Evolutionary conservation across 2,113 vertebrate genomes (phyloP).

Genomic region (Pitta sordida): DNA sequence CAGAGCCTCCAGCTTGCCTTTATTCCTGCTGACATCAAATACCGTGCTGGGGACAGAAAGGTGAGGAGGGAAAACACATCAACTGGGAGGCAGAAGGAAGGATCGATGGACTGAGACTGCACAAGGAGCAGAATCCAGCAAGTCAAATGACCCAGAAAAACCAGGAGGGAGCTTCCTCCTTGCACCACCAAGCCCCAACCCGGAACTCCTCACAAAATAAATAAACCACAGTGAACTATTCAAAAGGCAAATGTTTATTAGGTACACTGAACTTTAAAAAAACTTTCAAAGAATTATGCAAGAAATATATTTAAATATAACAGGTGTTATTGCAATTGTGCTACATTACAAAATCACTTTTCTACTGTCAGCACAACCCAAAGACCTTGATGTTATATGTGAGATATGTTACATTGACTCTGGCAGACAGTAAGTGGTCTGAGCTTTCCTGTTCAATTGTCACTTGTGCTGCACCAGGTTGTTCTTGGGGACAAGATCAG

Average conservation of each 20-base stretch:
- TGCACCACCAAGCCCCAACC: not conserved
- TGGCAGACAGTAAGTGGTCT: slow-evolving; percentile 14
- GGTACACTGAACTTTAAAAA: slow-evolving; percentile 65
- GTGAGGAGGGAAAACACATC: not conserved
- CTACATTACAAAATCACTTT: slow-evolving; percentile 45
- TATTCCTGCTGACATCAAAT: not conserved
- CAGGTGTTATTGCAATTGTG: slow-evolving; percentile 44
- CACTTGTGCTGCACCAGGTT: slow-evolving; percentile 12
- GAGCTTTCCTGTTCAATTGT: not conserved
- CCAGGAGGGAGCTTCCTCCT: not conserved
- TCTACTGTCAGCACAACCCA: slow-evolving; percentile 24
- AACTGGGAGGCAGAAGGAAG: not conserved
- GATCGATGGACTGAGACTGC: not conserved
- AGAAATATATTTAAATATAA: slow-evolving; percentile 69
- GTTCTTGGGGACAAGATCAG: slow-evolving; percentile 22
- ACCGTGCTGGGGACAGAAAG: not conserved
- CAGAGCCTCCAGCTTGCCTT: not conserved
- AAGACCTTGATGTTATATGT: slow-evolving; percentile 7
- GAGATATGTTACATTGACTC: not conserved
- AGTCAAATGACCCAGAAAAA: not conserved
- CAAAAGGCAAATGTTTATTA: slow-evolving; percentile 72
- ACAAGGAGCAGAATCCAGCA: not conserved
- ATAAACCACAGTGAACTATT: slow-evolving; percentile 51
- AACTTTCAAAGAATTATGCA: slow-evolving; percentile 61
- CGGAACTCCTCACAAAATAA: not conserved